Evolutionary conservation across 2,113 vertebrate species (phyloP).

Genomic region (Apistogramma diplotaenia): DNA sequence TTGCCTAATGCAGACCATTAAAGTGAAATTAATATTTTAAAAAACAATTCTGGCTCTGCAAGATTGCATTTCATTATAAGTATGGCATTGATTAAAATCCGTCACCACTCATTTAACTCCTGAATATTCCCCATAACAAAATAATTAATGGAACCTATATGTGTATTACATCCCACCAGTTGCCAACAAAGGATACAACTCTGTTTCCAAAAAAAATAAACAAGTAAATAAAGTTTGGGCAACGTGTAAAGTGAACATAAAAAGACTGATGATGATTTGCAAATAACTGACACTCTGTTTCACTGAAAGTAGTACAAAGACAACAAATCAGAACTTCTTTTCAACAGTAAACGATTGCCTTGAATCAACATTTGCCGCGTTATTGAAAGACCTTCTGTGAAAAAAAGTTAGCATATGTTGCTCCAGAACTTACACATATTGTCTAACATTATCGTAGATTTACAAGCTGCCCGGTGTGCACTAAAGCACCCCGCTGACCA

Average conservation of each 20-base stretch:
- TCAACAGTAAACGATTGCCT: too few relatives aligned
- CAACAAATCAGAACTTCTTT: neutral
- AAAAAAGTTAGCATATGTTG: neutral
- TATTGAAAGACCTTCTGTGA: neutral
- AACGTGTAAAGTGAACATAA: neutral
- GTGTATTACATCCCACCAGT: constrained; percentile 50
- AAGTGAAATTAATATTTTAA: constrained; percentile 77
- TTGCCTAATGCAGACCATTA: constrained; percentile 75
- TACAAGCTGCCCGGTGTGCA: neutral
- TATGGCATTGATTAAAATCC: constrained; percentile 74
- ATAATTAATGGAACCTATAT: constrained; percentile 63
- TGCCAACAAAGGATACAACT: constrained; percentile 19
- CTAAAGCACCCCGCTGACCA: neutral
- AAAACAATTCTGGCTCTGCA: constrained; percentile 64
- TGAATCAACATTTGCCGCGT: neutral
- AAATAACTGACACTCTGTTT: neutral
- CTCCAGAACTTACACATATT: neutral
- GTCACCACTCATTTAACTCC: constrained; percentile 70
- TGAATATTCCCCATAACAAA: constrained; percentile 53
- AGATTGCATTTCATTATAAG: constrained; percentile 72
- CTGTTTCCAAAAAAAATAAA: neutral
- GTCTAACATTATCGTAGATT: neutral
- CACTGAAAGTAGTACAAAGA: neutral
- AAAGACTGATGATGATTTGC: neutral
- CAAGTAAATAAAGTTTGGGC: neutral